phyloP scores from a whole-genome alignment of 1,140 invertebrate genomes.

The Lucilia cuprina region DNA sequence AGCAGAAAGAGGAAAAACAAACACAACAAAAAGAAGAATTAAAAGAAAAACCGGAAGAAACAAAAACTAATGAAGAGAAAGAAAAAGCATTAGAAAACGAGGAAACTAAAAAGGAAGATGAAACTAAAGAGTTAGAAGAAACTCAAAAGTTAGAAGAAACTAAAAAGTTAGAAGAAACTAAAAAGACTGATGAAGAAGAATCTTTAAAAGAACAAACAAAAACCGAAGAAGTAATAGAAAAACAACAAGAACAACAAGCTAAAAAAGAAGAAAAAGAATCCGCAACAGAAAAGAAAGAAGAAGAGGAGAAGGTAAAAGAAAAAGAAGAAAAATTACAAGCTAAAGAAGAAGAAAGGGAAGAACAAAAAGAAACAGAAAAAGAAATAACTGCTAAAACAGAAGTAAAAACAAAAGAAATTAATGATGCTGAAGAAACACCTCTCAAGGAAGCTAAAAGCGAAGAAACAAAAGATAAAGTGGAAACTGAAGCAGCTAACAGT shows the following conservation, averaged over 20 bases:
- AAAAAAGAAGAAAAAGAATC: background rate
- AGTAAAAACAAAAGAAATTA: too few species aligned
- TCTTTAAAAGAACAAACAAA: background rate
- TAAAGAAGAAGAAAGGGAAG: background rate
- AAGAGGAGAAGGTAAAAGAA: background rate
- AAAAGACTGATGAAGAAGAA: conserved; percentile 23
- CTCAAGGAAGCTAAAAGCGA: background rate
- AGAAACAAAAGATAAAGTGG: conserved; percentile 7
- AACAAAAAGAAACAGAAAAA: conserved; percentile 32
- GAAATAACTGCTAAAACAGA: background rate
- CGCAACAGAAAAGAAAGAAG: conserved; percentile 4
- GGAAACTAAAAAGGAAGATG: background rate
- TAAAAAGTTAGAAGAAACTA: background rate
- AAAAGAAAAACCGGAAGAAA: conserved; percentile 9
- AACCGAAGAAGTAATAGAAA: background rate
- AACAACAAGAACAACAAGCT: background rate
- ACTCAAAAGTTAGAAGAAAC: conserved; percentile 10
- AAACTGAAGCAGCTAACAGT: background rate
- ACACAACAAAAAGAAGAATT: conserved; percentile 10
- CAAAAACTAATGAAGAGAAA: background rate
- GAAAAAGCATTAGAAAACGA: conserved; percentile 34
- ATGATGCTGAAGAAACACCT: too few species aligned
- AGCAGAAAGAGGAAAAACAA: conserved; percentile 10
- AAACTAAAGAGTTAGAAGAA: background rate
- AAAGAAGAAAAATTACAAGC: background rate